phyloP scores from a whole-genome alignment of 1,140 invertebrate genomes.

The Pseudomyrmex dendroicus region DNA sequence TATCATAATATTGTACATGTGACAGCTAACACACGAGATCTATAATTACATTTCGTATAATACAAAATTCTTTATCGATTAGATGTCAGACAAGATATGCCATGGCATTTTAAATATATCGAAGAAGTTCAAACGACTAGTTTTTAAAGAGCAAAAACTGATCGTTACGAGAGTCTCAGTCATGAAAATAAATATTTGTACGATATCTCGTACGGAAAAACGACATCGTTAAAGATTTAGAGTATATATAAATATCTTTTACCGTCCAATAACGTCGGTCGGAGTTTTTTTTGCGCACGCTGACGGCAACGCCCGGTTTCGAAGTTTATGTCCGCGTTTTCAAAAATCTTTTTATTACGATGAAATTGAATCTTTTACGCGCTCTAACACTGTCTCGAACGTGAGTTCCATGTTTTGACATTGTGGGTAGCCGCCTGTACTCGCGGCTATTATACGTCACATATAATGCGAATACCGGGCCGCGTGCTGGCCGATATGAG shows the following conservation, averaged over 20 bases:
- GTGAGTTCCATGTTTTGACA: constrained; percentile 64
- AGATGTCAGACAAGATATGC: neutral
- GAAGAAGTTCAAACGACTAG: neutral
- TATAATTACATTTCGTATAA: neutral
- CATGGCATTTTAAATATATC: neutral
- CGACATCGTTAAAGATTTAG: constrained; percentile 1
- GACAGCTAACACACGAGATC: neutral
- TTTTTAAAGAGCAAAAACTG: neutral
- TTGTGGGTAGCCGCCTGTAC: constrained; percentile 50
- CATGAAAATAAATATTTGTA: constrained; percentile 28
- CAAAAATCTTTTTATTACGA: constrained; percentile 7
- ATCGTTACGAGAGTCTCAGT: neutral
- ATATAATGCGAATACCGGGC: constrained; percentile 5
- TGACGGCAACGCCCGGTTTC: neutral
- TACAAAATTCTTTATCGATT: neutral
- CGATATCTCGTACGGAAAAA: neutral
- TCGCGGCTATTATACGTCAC: constrained; percentile 60
- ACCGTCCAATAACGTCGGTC: neutral
- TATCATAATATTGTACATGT: neutral
- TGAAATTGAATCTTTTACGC: constrained; percentile 27
- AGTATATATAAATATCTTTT: neutral
- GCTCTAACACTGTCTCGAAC: constrained; percentile 20
- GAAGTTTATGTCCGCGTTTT: neutral
- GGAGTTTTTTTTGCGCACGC: neutral
- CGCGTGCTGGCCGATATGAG: constrained; percentile 19